These are phyloP conservation scores for Ctenomys sociabilis DNA, from an alignment of 2,113 vertebrate species.

Conservation along the genomic window DNA sequence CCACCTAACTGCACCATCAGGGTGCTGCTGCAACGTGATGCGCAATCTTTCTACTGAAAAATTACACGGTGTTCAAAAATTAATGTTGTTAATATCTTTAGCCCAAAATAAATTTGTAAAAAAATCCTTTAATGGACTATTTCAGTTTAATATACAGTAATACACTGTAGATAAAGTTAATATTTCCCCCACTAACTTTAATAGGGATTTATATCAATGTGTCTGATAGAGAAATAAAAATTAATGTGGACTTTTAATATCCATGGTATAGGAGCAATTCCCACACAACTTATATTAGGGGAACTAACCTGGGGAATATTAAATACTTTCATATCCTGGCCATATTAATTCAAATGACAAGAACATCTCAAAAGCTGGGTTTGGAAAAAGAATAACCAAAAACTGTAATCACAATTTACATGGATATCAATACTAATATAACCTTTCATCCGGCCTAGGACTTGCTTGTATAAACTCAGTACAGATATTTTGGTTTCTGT, in stretches of 20 bases:
- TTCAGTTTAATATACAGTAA: slow-evolving; percentile 80
- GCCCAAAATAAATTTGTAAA: slow-evolving; percentile 81
- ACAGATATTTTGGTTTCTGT: slow-evolving; percentile 82
- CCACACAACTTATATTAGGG: slow-evolving; percentile 72
- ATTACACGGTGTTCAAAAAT: slow-evolving; percentile 79
- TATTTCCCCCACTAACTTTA: slow-evolving; percentile 72
- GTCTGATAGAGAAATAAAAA: slow-evolving; percentile 73
- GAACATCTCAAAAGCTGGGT: slow-evolving; percentile 80
- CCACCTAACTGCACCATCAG: slow-evolving; percentile 83
- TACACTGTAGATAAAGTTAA: slow-evolving; percentile 77
- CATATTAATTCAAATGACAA: slow-evolving; percentile 71
- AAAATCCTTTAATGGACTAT: slow-evolving; percentile 78
- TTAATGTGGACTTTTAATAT: slow-evolving; percentile 67
- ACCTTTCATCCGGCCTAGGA: slow-evolving; percentile 80
- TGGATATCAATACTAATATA: slow-evolving; percentile 78
- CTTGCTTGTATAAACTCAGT: slow-evolving; percentile 85
- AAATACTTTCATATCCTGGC: slow-evolving; percentile 77
- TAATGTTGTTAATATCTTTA: slow-evolving; percentile 80
- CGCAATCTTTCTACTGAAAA: slow-evolving; percentile 79
- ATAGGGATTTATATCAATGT: slow-evolving; percentile 70
- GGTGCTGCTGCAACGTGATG: slow-evolving; percentile 82
- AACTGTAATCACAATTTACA: slow-evolving; percentile 82
- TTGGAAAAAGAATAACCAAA: slow-evolving; percentile 82
- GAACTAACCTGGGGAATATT: slow-evolving; percentile 38
- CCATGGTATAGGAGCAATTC: slow-evolving; percentile 62